phyloP scores from a whole-genome alignment of 2,888 invertebrate genomes.

The Scaptomyza parva region DNA sequence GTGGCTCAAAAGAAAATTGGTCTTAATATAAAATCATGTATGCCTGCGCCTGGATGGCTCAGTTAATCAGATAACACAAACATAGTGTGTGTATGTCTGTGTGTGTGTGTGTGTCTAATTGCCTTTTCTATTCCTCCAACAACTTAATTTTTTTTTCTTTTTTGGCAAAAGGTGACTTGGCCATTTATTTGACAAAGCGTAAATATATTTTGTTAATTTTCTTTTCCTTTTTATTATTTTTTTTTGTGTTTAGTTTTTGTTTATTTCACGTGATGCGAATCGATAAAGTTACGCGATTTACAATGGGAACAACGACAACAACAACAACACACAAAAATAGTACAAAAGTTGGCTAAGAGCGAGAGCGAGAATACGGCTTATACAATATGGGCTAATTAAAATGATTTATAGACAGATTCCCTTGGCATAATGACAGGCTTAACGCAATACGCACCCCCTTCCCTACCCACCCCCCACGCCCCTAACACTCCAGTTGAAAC shows the following conservation, averaged over 20 bases:
- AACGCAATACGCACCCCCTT: background rate
- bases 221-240: background rate
- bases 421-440: slow-evolving; percentile 15
- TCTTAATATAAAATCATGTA: slow-evolving; percentile 70
- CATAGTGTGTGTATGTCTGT: background rate
- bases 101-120: slow-evolving; percentile 21
- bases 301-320: slow-evolving; percentile 33
- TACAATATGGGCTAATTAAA: slow-evolving; percentile 63
- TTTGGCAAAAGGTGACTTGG: slow-evolving; percentile 37
- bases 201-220: slow-evolving; percentile 3
- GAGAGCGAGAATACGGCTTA: background rate
- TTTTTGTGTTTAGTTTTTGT: background rate
- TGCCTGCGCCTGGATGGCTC: slow-evolving; percentile 60
- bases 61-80: slow-evolving; percentile 71
- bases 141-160: slow-evolving; percentile 63
- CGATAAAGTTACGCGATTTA: slow-evolving; percentile 50
- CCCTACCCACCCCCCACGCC: background rate
- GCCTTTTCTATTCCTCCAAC: slow-evolving; percentile 55
- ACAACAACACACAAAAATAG: too few species aligned
- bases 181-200: slow-evolving; percentile 64
- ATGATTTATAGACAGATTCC: slow-evolving; percentile 64
- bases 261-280: slow-evolving; percentile 54
- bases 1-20: slow-evolving; percentile 50
- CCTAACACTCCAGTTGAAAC: background rate
- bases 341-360: background rate